Evolutionary conservation across 2,113 vertebrate genomes (phyloP), one percentile per base, ranked within the genome.

Genomic region (Burhinus bistriatus): DNA sequence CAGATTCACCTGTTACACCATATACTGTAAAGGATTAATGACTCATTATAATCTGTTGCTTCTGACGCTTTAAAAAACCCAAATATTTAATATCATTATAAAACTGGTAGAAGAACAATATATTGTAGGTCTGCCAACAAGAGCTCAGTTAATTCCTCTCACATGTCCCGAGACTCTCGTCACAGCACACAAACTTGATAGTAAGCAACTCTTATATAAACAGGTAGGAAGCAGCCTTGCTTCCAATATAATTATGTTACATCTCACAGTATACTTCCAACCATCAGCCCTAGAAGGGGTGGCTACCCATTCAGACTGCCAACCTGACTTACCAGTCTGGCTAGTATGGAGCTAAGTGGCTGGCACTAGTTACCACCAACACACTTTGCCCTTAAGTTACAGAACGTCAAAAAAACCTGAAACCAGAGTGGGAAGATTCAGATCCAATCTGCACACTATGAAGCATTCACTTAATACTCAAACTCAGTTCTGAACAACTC

Each of bases 181-280:
- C 65, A 47, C 3, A n/a, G 45, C 12, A 14, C 59, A 65, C 0
- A 0, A 65, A 26, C 36, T 4, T 38, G 72, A 10, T 1, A 11
- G 47, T 8, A 22, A 78, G 81, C 70, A 57, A 52, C 42, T 55
- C 58, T 34, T 49, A 42, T 1, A 54, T 15, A 58, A 80, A 62
- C 30, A 21, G 17, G 3, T 8, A 78, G 30, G 45, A 42, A 54
- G 66, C 30, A 84, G 47, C 62, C 26, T 71, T 49, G 52, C 42
- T 76, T 44, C 72, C 66, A 32, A 1, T 1, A 36, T 14, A 68
- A 11, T 6, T 36, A 34, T 1, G 5, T 71, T 29, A 19, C 19
- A 49, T 30, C 62, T 58, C 55, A 8, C 26, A 32, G 61, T 6
- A 77, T 36, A 49, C 49, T 72, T 61, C 44, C 13, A 59, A 1